Evolutionary conservation across 2,888 invertebrate genomes (phyloP), one percentile per base, ranked within the genome.

Genomic region (Eubasilissa splendida): DNA sequence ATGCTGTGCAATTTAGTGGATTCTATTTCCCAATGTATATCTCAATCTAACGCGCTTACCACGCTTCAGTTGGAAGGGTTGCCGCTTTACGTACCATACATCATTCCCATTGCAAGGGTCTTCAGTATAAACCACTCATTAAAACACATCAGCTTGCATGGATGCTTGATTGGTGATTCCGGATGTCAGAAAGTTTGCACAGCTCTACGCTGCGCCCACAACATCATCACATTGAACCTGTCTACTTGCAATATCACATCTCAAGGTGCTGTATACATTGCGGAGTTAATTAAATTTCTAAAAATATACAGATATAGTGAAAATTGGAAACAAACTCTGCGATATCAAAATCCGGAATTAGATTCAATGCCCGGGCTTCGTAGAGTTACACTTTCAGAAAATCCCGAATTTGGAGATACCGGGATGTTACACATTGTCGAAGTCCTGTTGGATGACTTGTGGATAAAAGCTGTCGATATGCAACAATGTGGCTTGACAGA

Each of bases 391-490:
- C 86, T 96, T 31, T 95, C 95, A 85, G 92, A 92, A 56, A 96
- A 96, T 88, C 91, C 92, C 0, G 89, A 90, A 81, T 87, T 96
- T 12, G 92, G 93, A 0, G 95, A 96, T 86, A 88, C 88, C 0
- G 96, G 95, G 0, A 88, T 93, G 0, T 86, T 87, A 53, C 87
- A 90, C 31, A 91, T 96, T 56, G 87, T 94, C 0, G 93, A 95
- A 58, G 93, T 94, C 22, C 89, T 96, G 5, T 91, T 93, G 73
- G 96, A 96, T 85, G 96, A 95, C 86, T 90, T 95, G 74, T 96
- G 96, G 96, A 92, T 96, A 33, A 95, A 95, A 89, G 96, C 94
- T 0, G 85, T 96, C 76, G 96, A 96, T 85, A 87, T 95, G 85
- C 95, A 95, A 86, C 92, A 93, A 84, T 96, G 96, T 86, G 95